Evolutionary conservation across 92 coral and sea anemone species (phyloP).

Genomic region (Desmophyllum pertusum): DNA sequence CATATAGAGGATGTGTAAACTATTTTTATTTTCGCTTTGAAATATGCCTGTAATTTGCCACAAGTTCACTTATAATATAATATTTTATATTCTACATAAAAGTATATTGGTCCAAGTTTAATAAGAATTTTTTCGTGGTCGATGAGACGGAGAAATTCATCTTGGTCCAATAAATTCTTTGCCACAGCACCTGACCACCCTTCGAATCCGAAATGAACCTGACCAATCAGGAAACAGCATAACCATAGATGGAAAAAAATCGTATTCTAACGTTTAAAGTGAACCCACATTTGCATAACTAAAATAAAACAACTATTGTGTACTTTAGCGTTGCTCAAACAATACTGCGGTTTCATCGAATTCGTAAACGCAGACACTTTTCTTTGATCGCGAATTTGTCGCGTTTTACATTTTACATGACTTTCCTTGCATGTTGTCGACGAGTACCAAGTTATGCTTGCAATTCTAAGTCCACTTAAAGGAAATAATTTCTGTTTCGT

Average conservation of each 20-base stretch:
- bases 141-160: background rate
- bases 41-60: too few relatives aligned
- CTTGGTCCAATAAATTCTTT: background rate
- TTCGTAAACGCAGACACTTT: background rate
- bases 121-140: too few relatives aligned
- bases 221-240: conserved; percentile 55
- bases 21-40: background rate
- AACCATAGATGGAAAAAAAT: conserved; percentile 46
- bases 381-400: background rate
- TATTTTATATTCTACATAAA: too few relatives aligned
- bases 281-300: background rate
- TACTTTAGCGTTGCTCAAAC: background rate
- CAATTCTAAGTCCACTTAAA: background rate
- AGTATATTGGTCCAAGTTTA: too few relatives aligned
- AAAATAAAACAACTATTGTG: background rate
- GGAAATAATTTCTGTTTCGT: background rate
- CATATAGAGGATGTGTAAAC: too few relatives aligned
- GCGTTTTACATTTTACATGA: background rate
- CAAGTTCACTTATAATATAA: background rate
- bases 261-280: background rate
- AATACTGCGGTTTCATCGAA: background rate
- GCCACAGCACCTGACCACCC: background rate
- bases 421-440: background rate
- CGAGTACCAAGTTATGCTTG: background rate
- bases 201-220: conserved; percentile 16